phyloP scores from a whole-genome alignment of 1,140 invertebrate species.

The Neodiprion lecontei region DNA sequence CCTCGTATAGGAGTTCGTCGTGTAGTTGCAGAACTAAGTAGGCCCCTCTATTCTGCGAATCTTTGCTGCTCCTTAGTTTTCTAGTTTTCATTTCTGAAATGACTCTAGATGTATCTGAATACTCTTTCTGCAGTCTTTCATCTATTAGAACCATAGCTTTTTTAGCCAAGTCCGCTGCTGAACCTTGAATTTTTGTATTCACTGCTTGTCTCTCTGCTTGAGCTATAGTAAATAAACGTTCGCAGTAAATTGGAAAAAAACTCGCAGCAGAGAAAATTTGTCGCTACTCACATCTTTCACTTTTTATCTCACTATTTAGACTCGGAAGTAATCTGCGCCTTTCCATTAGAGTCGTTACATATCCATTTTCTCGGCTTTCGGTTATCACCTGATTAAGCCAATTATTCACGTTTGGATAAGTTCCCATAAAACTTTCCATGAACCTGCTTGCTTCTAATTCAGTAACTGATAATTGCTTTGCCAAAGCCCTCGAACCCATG shows the following conservation, averaged over 20 bases:
- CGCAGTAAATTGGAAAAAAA: slow-evolving; percentile 18
- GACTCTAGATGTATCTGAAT: slow-evolving; percentile 47
- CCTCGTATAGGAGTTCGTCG: slow-evolving; percentile 96
- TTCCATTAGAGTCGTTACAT: slow-evolving; percentile 83
- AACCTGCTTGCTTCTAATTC: slow-evolving; percentile 83
- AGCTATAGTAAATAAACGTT: slow-evolving; percentile 58
- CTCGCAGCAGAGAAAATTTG: slow-evolving; percentile 32
- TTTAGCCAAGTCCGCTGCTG: slow-evolving; percentile 94
- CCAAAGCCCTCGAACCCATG: slow-evolving; percentile 89
- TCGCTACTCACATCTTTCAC: slow-evolving; percentile 65
- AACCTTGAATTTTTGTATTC: slow-evolving; percentile 95
- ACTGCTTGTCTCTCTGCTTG: slow-evolving; percentile 95
- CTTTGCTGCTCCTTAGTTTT: slow-evolving; percentile 48
- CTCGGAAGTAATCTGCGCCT: slow-evolving; percentile 80
- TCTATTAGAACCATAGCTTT: slow-evolving; percentile 86
- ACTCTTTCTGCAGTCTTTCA: slow-evolving; percentile 56
- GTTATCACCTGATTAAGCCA: slow-evolving; percentile 75
- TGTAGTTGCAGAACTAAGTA: slow-evolving; percentile 89
- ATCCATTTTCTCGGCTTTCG: slow-evolving; percentile 75
- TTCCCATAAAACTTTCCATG: slow-evolving; percentile 82
- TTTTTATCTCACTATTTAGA: slow-evolving; percentile 71
- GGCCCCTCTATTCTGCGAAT: slow-evolving; percentile 51
- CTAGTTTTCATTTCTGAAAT: slow-evolving; percentile 36
- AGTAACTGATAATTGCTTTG: slow-evolving; percentile 79
- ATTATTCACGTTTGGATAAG: slow-evolving; percentile 76